Base-by-base conservation (phyloP, 2,797 vertebrate genomes). In the Megaceryle alcyon region DNA sequence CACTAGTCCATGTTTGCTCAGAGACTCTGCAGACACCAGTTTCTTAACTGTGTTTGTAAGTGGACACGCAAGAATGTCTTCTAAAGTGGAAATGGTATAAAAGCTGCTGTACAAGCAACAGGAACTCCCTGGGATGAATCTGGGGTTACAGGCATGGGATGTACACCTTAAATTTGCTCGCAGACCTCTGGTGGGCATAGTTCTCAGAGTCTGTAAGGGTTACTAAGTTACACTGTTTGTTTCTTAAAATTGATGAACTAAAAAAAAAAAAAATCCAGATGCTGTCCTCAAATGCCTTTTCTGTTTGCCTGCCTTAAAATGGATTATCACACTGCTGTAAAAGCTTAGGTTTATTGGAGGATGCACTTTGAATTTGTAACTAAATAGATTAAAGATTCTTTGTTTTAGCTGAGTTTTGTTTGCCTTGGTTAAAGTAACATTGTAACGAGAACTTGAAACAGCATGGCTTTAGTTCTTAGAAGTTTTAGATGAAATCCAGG, bases 201-300 rank as follows among this genome's bases (percentile, higher is more conserved):
- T 80, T 95, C 78, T 95, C 26, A 28, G 83, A 56, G 8, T 49
- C 65, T 91, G 51, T 83, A 31, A 83, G 91, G 79, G 92, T 97
- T 95, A 94, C 82, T 76, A 84, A 77, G 86, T 44, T 95, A 87
- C 80, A 35, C 49, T 65, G 70, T 94, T 96, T 91, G 95, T 96
- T 96, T 94, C 63, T 44, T 79, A 33, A 51, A 88, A 80, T 22
- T 97, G 95, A 93, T 25, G 72, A 94, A 49, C 54, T 95, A 81
- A 87, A 84, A 79, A 76, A 86, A 83, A 37, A 88, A 79, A 72
- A 81, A 81, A 88, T 73, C 81, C 85, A 91, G 76, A 71, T 97
- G 90, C 77, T 96, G 76, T 92, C 96, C 95, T 95, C 81, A 79
- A 46, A 35, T 59, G 89, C 49, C 96, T 96, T 80, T 90, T 71